phyloP scores from a whole-genome alignment of 2,113 vertebrate genomes.

The Sarotherodon lohbergeri region DNA sequence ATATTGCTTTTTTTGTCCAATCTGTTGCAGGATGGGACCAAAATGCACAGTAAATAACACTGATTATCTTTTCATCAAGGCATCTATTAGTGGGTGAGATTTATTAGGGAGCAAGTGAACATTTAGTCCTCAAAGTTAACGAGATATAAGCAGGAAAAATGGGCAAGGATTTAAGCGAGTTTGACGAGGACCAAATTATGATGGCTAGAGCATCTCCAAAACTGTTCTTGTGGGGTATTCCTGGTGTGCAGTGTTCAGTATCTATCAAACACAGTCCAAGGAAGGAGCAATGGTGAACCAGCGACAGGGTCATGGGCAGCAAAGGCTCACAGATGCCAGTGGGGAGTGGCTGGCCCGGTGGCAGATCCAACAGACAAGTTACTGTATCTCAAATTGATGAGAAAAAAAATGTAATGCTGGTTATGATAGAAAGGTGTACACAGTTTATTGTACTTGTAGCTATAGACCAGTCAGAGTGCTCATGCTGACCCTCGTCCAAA shows the following conservation, averaged over 20 bases:
- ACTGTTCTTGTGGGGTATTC: not conserved
- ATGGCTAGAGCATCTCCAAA: not conserved
- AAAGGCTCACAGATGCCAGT: too few species aligned
- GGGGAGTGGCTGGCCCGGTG: too few species aligned
- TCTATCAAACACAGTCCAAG: not conserved
- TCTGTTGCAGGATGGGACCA: not conserved
- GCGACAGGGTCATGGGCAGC: too few species aligned
- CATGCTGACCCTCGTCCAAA: too few species aligned
- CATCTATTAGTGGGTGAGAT: not conserved
- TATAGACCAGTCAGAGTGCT: too few species aligned
- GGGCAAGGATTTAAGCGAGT: not conserved
- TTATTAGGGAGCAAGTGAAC: not conserved
- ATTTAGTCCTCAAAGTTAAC: not conserved
- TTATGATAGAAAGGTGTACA: too few species aligned
- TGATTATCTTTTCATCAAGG: not conserved
- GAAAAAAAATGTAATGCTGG: too few species aligned
- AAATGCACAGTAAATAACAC: not conserved
- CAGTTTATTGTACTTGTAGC: too few species aligned
- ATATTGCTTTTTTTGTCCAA: not conserved
- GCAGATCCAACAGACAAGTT: too few species aligned
- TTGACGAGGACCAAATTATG: not conserved
- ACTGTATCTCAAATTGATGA: too few species aligned
- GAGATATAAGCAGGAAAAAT: not conserved
- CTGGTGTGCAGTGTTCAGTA: not conserved
- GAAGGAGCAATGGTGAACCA: not conserved